These are phyloP conservation scores for Lucifuga dentata DNA, from an alignment of 2,113 vertebrate species.

Conservation along the genomic window DNA sequence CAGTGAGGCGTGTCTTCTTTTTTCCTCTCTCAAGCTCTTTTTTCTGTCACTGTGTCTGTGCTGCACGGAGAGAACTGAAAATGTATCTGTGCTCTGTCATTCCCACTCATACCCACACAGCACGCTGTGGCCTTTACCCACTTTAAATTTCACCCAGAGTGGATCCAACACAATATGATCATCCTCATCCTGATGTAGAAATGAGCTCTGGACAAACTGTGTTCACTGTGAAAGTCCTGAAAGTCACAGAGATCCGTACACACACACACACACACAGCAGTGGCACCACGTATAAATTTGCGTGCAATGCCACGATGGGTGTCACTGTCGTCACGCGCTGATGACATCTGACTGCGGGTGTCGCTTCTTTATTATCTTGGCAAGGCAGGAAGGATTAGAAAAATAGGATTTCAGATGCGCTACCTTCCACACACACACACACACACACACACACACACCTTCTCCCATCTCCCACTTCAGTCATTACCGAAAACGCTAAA, in stretches of 20 bases:
- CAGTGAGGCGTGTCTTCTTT: too few species aligned
- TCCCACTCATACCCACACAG: too few species aligned
- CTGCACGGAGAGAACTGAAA: too few species aligned
- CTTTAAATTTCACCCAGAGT: too few species aligned
- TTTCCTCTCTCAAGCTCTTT: too few species aligned
- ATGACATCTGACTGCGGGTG: constrained; percentile 81
- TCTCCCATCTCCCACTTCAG: constrained; percentile 71
- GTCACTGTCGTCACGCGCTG: constrained; percentile 68
- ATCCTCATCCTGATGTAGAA: too few species aligned
- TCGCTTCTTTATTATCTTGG: constrained; percentile 77
- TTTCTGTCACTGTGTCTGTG: too few species aligned
- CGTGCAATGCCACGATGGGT: constrained; percentile 41
- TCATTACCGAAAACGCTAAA: constrained; percentile 79
- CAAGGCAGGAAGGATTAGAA: constrained; percentile 80
- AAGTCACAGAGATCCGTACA: constrained; percentile 22
- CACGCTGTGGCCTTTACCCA: too few species aligned
- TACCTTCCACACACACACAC: constrained; percentile 59
- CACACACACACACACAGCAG: constrained; percentile 21
- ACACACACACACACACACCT: constrained; percentile 45
- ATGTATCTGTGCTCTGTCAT: too few species aligned
- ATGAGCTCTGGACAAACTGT: not conserved
- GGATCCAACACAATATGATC: too few species aligned
- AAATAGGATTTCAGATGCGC: constrained; percentile 78
- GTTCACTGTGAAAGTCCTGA: not conserved
- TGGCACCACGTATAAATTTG: constrained; percentile 41